Conservation (phyloP, 2,113 vertebrate genomes). For the Ciconia maguari region DNA sequence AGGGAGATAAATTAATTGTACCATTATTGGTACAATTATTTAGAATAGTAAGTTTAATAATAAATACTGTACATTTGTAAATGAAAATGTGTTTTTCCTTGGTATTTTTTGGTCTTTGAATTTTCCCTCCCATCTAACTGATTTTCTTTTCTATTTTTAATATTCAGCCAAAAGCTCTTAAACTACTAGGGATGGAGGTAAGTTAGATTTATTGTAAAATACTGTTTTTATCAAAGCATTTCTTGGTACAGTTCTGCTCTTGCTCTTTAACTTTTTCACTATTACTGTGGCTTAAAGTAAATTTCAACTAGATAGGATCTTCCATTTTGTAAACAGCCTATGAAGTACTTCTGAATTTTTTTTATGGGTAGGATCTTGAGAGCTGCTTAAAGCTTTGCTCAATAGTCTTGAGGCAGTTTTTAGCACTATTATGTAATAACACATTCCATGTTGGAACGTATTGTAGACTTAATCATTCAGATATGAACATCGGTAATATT, state of each 20-base stretch:
- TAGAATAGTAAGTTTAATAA: neutral
- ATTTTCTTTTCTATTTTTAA: conserved; percentile 28
- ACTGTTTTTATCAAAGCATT: neutral
- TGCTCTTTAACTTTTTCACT: neutral
- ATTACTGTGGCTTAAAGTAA: neutral
- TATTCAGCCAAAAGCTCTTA: conserved; percentile 93
- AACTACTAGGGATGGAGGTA: conserved; percentile 98
- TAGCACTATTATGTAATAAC: neutral
- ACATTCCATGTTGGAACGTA: neutral
- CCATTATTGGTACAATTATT: neutral
- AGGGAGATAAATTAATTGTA: neutral
- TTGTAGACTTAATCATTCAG: neutral
- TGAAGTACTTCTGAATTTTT: neutral
- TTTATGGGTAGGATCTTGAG: neutral
- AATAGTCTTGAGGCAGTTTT: neutral
- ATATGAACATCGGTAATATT: neutral
- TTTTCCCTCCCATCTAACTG: neutral
- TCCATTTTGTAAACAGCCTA: neutral
- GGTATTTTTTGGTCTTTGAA: neutral
- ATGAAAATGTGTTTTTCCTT: neutral
- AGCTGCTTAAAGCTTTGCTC: neutral
- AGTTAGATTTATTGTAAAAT: conserved; percentile 11
- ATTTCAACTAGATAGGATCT: neutral
- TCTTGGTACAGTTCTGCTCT: neutral
- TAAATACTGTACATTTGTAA: neutral